Conservation (phyloP, 2,113 vertebrate species). For the Physeter macrocephalus region DNA sequence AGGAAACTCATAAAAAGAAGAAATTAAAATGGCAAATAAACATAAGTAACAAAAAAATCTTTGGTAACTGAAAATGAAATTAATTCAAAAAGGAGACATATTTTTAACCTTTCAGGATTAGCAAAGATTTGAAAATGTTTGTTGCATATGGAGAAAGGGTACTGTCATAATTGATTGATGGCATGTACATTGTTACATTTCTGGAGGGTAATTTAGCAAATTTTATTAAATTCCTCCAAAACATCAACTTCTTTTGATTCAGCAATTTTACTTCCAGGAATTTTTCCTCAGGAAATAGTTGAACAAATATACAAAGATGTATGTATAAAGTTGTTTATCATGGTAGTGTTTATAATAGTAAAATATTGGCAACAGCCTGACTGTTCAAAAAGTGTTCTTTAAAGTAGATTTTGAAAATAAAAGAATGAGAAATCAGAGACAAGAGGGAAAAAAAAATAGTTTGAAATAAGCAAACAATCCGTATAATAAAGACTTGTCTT, state of each 20-base stretch:
- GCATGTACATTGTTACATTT: background rate
- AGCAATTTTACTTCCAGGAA: background rate
- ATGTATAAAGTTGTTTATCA: background rate
- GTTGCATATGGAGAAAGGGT: background rate
- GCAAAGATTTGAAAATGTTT: slow-evolving; percentile 2
- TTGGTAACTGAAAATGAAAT: background rate
- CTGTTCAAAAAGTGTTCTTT: background rate
- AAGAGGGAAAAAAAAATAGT: background rate
- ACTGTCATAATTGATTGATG: background rate
- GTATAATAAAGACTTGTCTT: background rate
- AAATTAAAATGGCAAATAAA: background rate
- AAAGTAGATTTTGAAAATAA: background rate
- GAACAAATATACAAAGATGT: background rate
- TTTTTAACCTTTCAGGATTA: slow-evolving; percentile 23
- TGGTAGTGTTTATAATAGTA: background rate
- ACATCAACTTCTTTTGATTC: background rate
- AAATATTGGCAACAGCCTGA: background rate
- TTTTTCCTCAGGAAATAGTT: slow-evolving; percentile 24
- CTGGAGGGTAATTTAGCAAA: background rate
- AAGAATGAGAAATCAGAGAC: background rate
- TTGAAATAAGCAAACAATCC: background rate
- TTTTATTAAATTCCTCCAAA: slow-evolving; percentile 25
- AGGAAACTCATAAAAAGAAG: background rate
- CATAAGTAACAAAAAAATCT: background rate
- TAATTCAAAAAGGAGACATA: background rate